These are phyloP conservation scores for Zeus faber DNA, from an alignment of 2,113 vertebrate species.

Conservation along the genomic window DNA sequence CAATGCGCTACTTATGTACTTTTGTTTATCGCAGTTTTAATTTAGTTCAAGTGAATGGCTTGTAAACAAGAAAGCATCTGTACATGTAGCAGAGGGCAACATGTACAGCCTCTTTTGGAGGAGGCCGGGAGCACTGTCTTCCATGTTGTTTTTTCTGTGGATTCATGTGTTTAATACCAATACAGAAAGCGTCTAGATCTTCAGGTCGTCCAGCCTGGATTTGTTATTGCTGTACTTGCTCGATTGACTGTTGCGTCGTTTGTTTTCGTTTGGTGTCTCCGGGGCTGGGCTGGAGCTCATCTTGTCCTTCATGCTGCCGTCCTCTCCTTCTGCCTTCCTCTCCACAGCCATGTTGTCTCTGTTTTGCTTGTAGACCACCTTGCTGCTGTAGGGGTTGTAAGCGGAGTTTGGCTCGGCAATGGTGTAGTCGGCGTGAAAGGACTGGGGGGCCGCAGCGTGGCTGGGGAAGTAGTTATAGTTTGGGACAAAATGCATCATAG, in stretches of 20 bases:
- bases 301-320: slow-evolving; percentile 43
- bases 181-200: slow-evolving; percentile 57
- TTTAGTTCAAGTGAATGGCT: slow-evolving; percentile 12
- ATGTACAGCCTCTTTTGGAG: too few relatives aligned
- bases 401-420: slow-evolving; percentile 58
- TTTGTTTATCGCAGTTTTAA: slow-evolving; percentile 14
- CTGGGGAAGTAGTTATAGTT: slow-evolving; percentile 69
- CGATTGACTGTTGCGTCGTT: slow-evolving; percentile 68
- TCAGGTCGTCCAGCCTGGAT: slow-evolving; percentile 72
- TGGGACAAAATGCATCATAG: slow-evolving; percentile 63
- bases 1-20: not conserved
- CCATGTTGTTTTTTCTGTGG: too few relatives aligned
- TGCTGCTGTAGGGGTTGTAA: slow-evolving; percentile 70
- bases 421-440: slow-evolving; percentile 62
- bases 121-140: not conserved
- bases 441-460: slow-evolving; percentile 46
- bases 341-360: slow-evolving; percentile 77
- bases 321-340: slow-evolving; percentile 62
- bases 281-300: slow-evolving; percentile 49
- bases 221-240: slow-evolving; percentile 77
- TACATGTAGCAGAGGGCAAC: not conserved
- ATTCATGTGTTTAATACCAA: not conserved
- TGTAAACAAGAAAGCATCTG: slow-evolving; percentile 40
- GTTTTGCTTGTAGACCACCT: slow-evolving; percentile 78
- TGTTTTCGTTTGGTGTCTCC: slow-evolving; percentile 50